phyloP scores from a whole-genome alignment of 2,797 vertebrate genomes.

The Danio aesculapii region DNA sequence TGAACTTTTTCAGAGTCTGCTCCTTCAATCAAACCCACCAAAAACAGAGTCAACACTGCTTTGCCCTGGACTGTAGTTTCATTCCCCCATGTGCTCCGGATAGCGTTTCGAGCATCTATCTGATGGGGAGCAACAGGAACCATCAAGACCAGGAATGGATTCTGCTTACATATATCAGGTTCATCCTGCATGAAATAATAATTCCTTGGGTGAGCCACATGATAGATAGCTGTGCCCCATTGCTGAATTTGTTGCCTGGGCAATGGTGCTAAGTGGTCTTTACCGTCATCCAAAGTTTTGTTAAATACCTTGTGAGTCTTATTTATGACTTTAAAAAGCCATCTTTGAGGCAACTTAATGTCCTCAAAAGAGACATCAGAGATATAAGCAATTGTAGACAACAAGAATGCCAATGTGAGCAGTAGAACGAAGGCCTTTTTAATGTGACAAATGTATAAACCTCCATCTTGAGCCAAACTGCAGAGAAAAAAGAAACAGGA shows the following conservation, averaged over 20 bases:
- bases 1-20: conserved; percentile 30
- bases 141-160: conserved; percentile 80
- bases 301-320: background rate
- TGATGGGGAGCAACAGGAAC: conserved; percentile 67
- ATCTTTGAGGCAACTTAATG: background rate
- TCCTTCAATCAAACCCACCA: conserved; percentile 67
- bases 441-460: background rate
- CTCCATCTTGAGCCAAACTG: conserved; percentile 11
- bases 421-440: conserved; percentile 39
- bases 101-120: conserved; percentile 48
- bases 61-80: conserved; percentile 68
- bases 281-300: too few relatives aligned
- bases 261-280: background rate
- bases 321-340: background rate
- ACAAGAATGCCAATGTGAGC: conserved; percentile 1
- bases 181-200: conserved; percentile 78
- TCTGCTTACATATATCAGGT: conserved; percentile 63
- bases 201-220: conserved; percentile 68
- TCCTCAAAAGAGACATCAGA: background rate
- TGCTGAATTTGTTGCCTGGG: background rate
- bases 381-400: background rate
- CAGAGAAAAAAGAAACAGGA: conserved; percentile 2
- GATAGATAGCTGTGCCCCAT: conserved; percentile 61
- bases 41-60: conserved; percentile 75
- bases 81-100: conserved; percentile 83